Evolutionary conservation across 23 tunicate species (phyloP), one percentile per base, ranked within the genome.

Genomic region (Diplosoma virens): DNA sequence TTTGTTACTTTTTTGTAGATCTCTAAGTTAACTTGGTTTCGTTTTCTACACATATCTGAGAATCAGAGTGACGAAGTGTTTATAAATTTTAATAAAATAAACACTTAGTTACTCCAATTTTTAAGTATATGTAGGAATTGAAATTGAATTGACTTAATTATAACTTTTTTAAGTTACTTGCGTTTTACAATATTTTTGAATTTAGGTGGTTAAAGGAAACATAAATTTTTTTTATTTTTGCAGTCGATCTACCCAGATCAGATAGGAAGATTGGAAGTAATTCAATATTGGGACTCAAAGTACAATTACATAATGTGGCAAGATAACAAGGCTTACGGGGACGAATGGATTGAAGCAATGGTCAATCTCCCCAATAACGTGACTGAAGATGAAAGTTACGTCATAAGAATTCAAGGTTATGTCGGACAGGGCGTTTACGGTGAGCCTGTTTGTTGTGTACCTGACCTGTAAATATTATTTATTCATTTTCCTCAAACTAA

Each of bases 321-420:
- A 70, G 97, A 92, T 30, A 56, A 71, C 30, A 67, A 48, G 6
- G 56, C 56, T 23, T 85, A 92, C 61, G 97, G 97, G 25, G 93
- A 92, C 61, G 46, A 22, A 26, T 92, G 97, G 97, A 75, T 85
- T 54, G 97, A 92, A 81, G 92, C 97, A 1, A 85, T 92, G 97
- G 92, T 92, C 6, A 65, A 84, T 76, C 76, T 92, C 16, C 97
- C 97, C 0, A 92, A 92, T 75, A 92, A 92, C 60, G 90, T 92
- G 20, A 92, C 97, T 16, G 82, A 85, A 46, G 88, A 85, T 70
- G 80, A 80, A 21, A 56, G 59, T 1, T 92, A 85, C 79, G 76
- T 65, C 58, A 66, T 92, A 9, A 79, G 70, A 35, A 54, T 92
- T n/a, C 75, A 81, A 63, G 92, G 73, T 0, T 80, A 36, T 47